phyloP scores from a whole-genome alignment of 2,113 vertebrate species.

The Bufo gargarizans region DNA sequence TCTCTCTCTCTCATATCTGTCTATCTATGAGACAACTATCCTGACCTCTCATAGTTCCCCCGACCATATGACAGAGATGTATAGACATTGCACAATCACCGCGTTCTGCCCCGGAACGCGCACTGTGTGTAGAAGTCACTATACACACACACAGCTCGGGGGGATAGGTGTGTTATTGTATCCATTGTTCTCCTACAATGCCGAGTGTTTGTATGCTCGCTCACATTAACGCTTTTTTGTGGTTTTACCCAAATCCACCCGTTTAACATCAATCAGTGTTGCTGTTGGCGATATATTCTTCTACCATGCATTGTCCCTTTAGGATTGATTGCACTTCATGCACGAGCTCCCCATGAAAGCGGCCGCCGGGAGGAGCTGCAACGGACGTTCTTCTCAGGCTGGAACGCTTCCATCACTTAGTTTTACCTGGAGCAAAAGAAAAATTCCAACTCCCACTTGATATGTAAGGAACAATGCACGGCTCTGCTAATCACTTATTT shows the following conservation, averaged over 20 bases:
- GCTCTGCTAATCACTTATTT: not conserved
- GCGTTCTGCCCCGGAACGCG: not conserved
- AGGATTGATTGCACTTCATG: slow-evolving; percentile 9
- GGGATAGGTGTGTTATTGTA: not conserved
- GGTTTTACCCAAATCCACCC: slow-evolving; percentile 22
- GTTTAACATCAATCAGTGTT: slow-evolving; percentile 38
- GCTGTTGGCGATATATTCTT: slow-evolving; percentile 21
- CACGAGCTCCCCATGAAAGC: slow-evolving; percentile 5
- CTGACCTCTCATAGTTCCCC: not conserved
- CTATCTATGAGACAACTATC: not conserved
- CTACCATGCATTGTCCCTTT: not conserved
- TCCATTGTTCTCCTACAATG: not conserved
- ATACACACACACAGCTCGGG: no score
- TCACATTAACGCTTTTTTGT: slow-evolving; percentile 19
- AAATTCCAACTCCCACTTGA: not conserved
- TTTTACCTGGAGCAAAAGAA: not conserved
- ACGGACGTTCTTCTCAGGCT: slow-evolving; percentile 10
- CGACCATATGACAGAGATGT: not conserved
- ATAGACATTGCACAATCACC: not conserved
- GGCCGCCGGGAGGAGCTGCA: not conserved
- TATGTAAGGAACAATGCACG: not conserved
- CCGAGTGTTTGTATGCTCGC: not conserved
- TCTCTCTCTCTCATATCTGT: not conserved
- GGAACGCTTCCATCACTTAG: slow-evolving; percentile 1
- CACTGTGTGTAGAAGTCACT: not conserved